Base-by-base conservation (phyloP, 92 coral and sea anemone genomes). In the Porites rus region DNA sequence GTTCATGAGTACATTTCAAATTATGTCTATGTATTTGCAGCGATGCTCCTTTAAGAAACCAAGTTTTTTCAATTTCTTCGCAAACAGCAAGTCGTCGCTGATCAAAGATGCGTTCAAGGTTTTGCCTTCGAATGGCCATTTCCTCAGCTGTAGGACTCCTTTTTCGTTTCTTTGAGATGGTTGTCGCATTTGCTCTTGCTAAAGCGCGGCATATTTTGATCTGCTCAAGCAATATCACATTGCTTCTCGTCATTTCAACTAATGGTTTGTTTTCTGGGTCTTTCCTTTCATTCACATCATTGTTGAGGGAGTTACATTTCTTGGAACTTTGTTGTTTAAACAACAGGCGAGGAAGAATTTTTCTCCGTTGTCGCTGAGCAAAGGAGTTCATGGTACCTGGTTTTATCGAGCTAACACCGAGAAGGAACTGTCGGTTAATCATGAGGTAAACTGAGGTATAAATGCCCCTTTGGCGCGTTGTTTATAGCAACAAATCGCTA, bases 1-100 rank as follows among this genome's bases (percentile, higher is more conserved):
- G 31, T 28, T 28, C 31, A 28, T 28, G 0, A 28, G 31, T 28
- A 28, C 31, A 28, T 28, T 28, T 28, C 31, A 28, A 28, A 28
- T 28, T 72, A 51, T 50, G 76, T 13, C 54, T 59, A 51, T 72
- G 76, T 14, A 38, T 18, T 21, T 72, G 24, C 53, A 72, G 50
- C 43, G 10, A 72, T 10, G 76, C 76, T 19, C 76, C 76, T 72
- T 72, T 20, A 72, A 72, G 14, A 22, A 12, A 72, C 59, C 52
- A 38, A 9, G 21, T 72, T 11, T 1, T 28, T 43, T 72, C 76
- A 13, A 72, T 72, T 18, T 72, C 76, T 20, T 38, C 50, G 76
- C 76, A 50, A 14, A 72, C 17, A 2, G 76, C 76, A 21, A 0
- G 1, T 38, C 76, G 54, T 56, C 76, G 14, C 22, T 28, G n/a